Percentiles rank a stretch among this genome's conserved stretches.
These are phyloP conservation scores for Chrysaora quinquecirrha DNA, from an alignment of 30 jellyfish, hydroid and myxozoan genomes.

Conservation along the genomic window DNA sequence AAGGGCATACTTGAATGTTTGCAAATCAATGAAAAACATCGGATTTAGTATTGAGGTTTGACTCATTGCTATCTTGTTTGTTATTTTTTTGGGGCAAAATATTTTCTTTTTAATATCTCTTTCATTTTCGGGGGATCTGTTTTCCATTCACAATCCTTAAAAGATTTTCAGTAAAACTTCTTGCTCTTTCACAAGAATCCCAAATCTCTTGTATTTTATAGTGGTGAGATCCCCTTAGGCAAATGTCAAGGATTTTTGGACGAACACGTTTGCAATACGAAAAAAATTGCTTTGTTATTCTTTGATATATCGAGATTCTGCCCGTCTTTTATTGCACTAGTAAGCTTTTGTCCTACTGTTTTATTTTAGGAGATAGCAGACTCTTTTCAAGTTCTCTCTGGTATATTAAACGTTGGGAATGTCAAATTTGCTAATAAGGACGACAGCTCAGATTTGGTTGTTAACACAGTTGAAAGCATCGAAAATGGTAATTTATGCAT, in stretches of 20 bases:
- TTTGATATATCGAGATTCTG: slow-evolving; percentile 1
- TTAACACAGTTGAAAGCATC: slow-evolving; percentile 54
- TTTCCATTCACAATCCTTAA: no score
- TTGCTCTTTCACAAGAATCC: no score
- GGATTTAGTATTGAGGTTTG: slow-evolving; percentile 58
- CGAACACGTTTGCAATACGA: no score
- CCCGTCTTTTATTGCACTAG: not conserved
- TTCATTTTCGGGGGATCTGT: no score
- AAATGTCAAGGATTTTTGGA: no score
- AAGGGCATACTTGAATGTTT: slow-evolving; percentile 42
- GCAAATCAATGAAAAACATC: slow-evolving; percentile 65
- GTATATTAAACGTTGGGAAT: slow-evolving; percentile 87
- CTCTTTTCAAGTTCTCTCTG: slow-evolving; percentile 77
- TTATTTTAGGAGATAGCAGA: slow-evolving; percentile 69
- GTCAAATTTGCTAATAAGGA: slow-evolving; percentile 68
- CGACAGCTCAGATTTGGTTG: slow-evolving; percentile 61
- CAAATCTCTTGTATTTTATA: no score
- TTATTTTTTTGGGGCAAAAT: no score
- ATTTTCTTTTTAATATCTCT: no score
- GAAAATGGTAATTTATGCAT: slow-evolving; percentile 78
- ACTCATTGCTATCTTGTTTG: no score
- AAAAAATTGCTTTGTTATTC: no score
- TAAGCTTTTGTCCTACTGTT: not conserved
- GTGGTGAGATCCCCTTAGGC: no score
- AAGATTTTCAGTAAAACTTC: no score